A percentile compares a stretch with the other conserved stretches of the same genome.
These are phyloP conservation scores for Cryptocephalus moraei DNA, from an alignment of 2,888 invertebrate genomes.

Conservation along the genomic window DNA sequence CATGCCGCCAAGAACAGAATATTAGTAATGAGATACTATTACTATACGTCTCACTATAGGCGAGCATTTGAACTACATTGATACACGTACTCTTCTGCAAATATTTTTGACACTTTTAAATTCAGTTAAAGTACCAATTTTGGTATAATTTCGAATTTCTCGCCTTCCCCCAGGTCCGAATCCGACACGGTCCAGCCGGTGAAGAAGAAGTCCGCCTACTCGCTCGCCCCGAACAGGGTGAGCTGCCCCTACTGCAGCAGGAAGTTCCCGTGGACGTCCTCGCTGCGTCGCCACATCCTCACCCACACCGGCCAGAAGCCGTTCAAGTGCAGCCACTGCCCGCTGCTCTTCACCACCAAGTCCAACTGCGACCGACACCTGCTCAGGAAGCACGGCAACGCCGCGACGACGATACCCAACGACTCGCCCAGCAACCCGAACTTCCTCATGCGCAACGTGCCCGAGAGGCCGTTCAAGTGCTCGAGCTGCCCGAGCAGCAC, in stretches of 20 bases:
- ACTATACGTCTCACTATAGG: no score
- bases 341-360: slow-evolving; percentile 89
- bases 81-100: no score
- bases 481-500: slow-evolving; percentile 73
- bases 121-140: no score
- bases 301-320: slow-evolving; percentile 97
- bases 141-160: no score
- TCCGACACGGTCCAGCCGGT: slow-evolving; percentile 50
- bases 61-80: no score
- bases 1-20: no score
- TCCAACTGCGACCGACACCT: slow-evolving; percentile 95
- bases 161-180: slow-evolving; percentile 47
- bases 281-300: slow-evolving; percentile 84
- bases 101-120: no score
- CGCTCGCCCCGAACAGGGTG: slow-evolving; percentile 87
- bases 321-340: slow-evolving; percentile 89
- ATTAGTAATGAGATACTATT: no score
- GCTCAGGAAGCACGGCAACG: slow-evolving; percentile 71
- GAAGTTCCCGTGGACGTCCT: slow-evolving; percentile 95
- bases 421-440: slow-evolving; percentile 26
- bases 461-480: slow-evolving; percentile 71
- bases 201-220: slow-evolving; percentile 91
- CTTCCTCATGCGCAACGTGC: slow-evolving; percentile 53
- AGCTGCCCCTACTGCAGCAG: slow-evolving; percentile 88
- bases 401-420: slow-evolving; percentile 33